phyloP scores from a whole-genome alignment of 2,888 invertebrate species.

The Seira musarum region DNA sequence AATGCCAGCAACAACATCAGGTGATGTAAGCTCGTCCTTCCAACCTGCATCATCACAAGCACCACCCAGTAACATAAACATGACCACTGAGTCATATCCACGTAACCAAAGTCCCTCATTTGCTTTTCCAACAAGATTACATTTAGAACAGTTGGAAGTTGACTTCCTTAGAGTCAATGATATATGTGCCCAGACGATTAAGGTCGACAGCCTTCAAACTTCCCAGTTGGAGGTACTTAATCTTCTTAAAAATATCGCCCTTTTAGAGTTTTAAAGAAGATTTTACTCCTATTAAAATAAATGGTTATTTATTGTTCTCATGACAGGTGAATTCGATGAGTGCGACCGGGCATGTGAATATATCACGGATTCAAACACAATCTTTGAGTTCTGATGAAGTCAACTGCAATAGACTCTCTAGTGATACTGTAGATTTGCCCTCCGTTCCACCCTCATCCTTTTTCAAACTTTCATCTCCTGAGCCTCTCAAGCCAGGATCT shows the following conservation, averaged over 20 bases:
- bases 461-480: slow-evolving; percentile 58
- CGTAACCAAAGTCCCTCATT: slow-evolving; percentile 46
- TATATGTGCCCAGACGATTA: slow-evolving; percentile 64
- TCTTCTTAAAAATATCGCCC: too few species aligned
- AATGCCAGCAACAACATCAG: slow-evolving; percentile 35
- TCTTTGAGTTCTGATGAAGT: slow-evolving; percentile 64
- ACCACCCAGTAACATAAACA: slow-evolving; percentile 31
- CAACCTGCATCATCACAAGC: slow-evolving; percentile 45
- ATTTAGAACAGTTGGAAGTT: slow-evolving; percentile 68
- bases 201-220: slow-evolving; percentile 63
- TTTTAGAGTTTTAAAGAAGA: too few species aligned
- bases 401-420: slow-evolving; percentile 62
- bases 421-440: slow-evolving; percentile 62
- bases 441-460: slow-evolving; percentile 66
- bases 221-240: slow-evolving; percentile 66
- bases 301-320: too few species aligned
- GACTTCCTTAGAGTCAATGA: slow-evolving; percentile 68
- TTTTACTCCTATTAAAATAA: too few species aligned
- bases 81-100: slow-evolving; percentile 14
- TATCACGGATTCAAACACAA: slow-evolving; percentile 61
- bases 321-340: slow-evolving; percentile 64
- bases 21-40: slow-evolving; percentile 59
- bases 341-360: slow-evolving; percentile 60
- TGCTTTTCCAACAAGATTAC: slow-evolving; percentile 65
- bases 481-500: slow-evolving; percentile 35